phyloP scores from a whole-genome alignment of 1,140 invertebrate species.

The Megathymus violae region DNA sequence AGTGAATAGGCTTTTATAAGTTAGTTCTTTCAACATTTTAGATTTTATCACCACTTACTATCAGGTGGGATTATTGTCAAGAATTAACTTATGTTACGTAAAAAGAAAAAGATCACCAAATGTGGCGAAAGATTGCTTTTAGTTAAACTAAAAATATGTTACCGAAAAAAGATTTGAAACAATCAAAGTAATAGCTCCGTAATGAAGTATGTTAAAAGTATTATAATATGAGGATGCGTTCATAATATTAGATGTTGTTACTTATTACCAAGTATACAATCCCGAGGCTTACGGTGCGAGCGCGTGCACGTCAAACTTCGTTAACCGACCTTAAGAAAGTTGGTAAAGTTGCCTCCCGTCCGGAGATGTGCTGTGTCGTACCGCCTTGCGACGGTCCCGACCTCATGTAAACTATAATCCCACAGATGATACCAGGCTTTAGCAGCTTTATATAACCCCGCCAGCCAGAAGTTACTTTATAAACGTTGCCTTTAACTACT shows the following conservation, averaged over 20 bases:
- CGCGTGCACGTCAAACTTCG: conserved; percentile 78
- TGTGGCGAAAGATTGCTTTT: too few species aligned
- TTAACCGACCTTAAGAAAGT: conserved; percentile 80
- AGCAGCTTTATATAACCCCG: conserved; percentile 69
- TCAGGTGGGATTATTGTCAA: too few species aligned
- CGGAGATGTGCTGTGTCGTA: conserved; percentile 70
- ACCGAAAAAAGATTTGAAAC: too few species aligned
- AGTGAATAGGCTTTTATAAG: too few species aligned
- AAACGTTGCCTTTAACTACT: conserved; percentile 57
- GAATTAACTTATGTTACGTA: too few species aligned
- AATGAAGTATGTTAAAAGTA: background rate
- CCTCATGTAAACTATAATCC: conserved; percentile 80
- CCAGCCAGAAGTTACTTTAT: conserved; percentile 62
- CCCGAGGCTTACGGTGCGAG: conserved; percentile 71
- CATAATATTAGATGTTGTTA: conserved; percentile 65
- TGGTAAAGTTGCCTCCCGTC: conserved; percentile 72
- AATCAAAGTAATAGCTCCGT: background rate
- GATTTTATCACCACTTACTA: too few species aligned
- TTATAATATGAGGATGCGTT: conserved; percentile 27
- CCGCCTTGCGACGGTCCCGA: conserved; percentile 59
- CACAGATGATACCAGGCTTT: conserved; percentile 77
- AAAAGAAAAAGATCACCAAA: too few species aligned
- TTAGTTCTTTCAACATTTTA: too few species aligned
- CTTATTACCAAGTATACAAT: conserved; percentile 71
- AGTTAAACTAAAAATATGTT: too few species aligned